Conservation (phyloP, 2,888 invertebrate genomes). For the Cancer borealis region DNA sequence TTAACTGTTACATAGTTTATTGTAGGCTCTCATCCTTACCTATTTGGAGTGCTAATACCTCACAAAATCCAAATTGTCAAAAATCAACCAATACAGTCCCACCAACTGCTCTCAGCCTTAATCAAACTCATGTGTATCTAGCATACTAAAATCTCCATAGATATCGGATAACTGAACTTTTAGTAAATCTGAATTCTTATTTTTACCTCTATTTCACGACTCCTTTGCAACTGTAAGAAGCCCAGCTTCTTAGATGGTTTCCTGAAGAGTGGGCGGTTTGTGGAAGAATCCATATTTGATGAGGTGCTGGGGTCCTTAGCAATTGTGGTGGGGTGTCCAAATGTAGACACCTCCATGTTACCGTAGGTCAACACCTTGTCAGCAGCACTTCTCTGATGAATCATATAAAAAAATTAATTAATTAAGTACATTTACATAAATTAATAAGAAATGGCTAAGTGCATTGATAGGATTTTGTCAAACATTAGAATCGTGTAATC, state of each 20-base stretch:
- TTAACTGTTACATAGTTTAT: too few species aligned
- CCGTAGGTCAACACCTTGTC: background rate
- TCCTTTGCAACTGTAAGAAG: constrained; percentile 68
- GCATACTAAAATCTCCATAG: too few species aligned
- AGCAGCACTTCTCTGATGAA: background rate
- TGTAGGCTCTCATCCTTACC: too few species aligned
- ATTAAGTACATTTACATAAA: background rate
- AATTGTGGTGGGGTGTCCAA: background rate
- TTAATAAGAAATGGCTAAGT: background rate
- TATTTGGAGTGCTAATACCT: too few species aligned
- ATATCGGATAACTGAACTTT: too few species aligned
- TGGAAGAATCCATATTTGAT: constrained; percentile 5
- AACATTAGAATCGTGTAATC: too few species aligned
- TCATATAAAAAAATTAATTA: background rate
- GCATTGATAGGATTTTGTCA: too few species aligned
- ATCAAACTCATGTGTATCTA: too few species aligned
- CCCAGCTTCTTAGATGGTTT: constrained; percentile 57
- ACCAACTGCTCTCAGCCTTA: too few species aligned
- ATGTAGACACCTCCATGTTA: background rate
- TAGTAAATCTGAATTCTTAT: background rate
- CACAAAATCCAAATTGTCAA: too few species aligned
- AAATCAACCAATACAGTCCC: too few species aligned
- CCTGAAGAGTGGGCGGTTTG: constrained; percentile 54
- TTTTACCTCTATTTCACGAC: constrained; percentile 65
- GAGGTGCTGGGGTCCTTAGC: background rate